Base-by-base conservation (phyloP, 2,113 vertebrate species). In the Ovibos moschatus region DNA sequence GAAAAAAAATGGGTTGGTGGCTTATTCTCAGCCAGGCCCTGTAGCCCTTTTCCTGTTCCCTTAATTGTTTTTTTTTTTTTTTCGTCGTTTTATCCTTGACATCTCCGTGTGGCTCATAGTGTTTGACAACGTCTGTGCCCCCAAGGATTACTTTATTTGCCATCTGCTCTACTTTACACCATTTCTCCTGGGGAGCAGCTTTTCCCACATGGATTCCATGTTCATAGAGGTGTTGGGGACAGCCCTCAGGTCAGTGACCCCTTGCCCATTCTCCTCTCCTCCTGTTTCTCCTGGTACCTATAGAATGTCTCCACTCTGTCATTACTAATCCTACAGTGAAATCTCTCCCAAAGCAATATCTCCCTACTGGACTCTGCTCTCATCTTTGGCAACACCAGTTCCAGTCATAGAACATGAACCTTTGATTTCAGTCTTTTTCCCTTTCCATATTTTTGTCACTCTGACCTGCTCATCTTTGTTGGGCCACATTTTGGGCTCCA, bases 151-250 rank as follows among this genome's bases (percentile, higher is more conserved):
- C 89, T 85, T 43, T 62, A 50, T 79, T 87, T 82, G 90, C 92
- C 85, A 83, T 95, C 90, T 98, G 90, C 76, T 94, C 84, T 36
- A 25, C 89, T 93, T 95, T 58, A 19, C 51, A 78, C 25, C 19
- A 0, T 40, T 87, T 95, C 94, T 92, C 97, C 82, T 71, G 82
- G 87, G 91, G 96, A 96, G 67, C 92, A 28, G 94, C 60, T 82
- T 53, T 62, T 43, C 82, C 86, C 90, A 36, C 28, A 2, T 4
- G 33, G 60, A 33, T 64, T 92, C 64, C 57, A 7, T 62, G 55
- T 85, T 40, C 74, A 57, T 8, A 16, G 1, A 40, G 79, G 78
- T 76, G 55, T 23, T 19, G 89, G 13, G 33, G 64, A 21, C 57
- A 43, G n/a, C 76, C 62, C 58, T 78, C 45, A 5, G 62, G 90